Percentiles rank a stretch among this genome's conserved stretches.
Evolutionary conservation across 2,888 invertebrate genomes (phyloP).

Genomic region (Tupiocoris notatus): DNA sequence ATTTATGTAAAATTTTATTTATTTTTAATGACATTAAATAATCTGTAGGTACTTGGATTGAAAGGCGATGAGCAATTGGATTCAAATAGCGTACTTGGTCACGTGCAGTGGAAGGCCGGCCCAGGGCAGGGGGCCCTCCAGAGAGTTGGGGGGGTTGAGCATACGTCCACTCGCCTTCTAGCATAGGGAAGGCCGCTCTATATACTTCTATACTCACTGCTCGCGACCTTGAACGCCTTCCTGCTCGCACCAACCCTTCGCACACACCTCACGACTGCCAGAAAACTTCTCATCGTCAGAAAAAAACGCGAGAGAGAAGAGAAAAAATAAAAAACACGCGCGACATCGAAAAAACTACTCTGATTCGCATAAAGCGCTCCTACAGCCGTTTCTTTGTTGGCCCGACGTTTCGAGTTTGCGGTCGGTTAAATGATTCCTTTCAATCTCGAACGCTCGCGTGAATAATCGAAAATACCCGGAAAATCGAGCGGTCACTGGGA

Average conservation of each 20-base stretch:
- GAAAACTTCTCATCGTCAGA: background rate
- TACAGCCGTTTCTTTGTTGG: background rate
- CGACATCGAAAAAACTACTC: background rate
- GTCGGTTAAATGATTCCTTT: background rate
- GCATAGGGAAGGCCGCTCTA: too few species aligned
- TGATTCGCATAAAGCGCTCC: background rate
- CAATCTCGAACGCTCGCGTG: background rate
- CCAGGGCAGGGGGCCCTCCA: too few species aligned
- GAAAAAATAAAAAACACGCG: background rate
- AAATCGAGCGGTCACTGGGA: background rate
- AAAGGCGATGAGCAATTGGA: too few species aligned
- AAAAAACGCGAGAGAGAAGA: background rate
- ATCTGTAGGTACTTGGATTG: too few species aligned
- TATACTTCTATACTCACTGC: too few species aligned
- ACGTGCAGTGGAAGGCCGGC: too few species aligned
- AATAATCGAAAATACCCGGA: background rate
- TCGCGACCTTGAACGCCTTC: conserved; percentile 35
- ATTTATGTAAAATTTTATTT: too few species aligned
- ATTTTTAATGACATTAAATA: too few species aligned
- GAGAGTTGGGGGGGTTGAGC: too few species aligned
- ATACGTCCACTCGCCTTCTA: too few species aligned
- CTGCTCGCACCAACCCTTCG: conserved; percentile 1
- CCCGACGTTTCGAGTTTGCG: background rate
- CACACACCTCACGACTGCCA: background rate
- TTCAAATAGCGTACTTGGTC: too few species aligned